Evolutionary conservation across 2,797 vertebrate genomes (phyloP).

Genomic region (Hypotaenidia okinawae): DNA sequence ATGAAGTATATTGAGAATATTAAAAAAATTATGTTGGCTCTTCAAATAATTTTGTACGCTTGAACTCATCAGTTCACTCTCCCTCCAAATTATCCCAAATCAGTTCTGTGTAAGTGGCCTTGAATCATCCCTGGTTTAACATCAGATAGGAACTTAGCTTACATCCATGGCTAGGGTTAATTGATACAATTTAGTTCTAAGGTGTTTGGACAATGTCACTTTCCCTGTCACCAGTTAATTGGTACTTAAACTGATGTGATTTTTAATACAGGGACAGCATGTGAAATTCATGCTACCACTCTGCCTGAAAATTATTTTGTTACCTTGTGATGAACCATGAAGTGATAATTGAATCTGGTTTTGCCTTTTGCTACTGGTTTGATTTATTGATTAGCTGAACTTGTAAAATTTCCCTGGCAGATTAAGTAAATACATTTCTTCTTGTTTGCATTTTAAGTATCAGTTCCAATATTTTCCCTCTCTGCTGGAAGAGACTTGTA

Average conservation of each 20-base stretch:
- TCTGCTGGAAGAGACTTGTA: background rate
- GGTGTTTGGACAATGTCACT: background rate
- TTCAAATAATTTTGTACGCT: background rate
- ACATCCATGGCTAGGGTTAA: background rate
- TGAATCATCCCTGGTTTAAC: background rate
- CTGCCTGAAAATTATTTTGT: constrained; percentile 35
- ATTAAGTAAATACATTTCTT: constrained; percentile 22
- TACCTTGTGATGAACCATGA: constrained; percentile 9
- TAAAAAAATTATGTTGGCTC: background rate
- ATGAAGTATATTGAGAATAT: background rate
- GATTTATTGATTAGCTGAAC: constrained; percentile 46
- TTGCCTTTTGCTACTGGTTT: constrained; percentile 6
- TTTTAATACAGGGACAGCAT: background rate
- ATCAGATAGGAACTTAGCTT: background rate
- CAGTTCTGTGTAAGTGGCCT: background rate
- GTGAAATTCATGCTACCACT: background rate
- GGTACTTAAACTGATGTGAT: background rate
- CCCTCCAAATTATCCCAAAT: background rate
- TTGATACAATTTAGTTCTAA: background rate
- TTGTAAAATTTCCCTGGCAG: background rate
- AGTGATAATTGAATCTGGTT: constrained; percentile 32
- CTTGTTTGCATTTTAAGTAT: constrained; percentile 22
- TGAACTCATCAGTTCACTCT: background rate
- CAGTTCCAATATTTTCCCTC: background rate
- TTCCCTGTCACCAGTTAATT: background rate